Evolutionary conservation across 2,888 invertebrate genomes (phyloP).

Genomic region (Pandemis cinnamomeana): DNA sequence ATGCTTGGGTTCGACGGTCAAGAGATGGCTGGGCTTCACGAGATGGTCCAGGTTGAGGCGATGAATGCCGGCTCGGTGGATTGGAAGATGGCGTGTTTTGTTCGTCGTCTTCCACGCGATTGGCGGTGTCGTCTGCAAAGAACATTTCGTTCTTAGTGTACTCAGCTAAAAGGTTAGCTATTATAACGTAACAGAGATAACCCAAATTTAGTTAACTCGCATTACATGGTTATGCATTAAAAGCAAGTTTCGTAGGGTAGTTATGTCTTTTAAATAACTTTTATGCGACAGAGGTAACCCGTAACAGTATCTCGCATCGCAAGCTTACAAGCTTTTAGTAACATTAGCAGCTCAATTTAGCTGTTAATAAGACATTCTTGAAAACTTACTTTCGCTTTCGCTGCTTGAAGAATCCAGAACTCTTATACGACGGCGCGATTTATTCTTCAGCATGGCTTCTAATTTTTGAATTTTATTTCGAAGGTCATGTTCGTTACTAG

Average conservation of each 20-base stretch:
- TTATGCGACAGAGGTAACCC: conserved; percentile 5
- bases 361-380: too few relatives aligned
- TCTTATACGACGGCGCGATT: background rate
- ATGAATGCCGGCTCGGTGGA: background rate
- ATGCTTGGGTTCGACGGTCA: background rate
- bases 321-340: too few relatives aligned
- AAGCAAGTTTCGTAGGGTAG: background rate
- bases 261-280: background rate
- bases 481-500: background rate
- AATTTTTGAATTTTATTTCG: too few relatives aligned
- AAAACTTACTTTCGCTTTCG: background rate
- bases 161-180: background rate
- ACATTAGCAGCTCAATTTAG: background rate
- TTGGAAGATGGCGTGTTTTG: background rate
- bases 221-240: background rate
- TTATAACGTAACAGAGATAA: background rate
- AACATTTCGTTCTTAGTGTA: background rate
- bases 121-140: background rate
- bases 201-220: background rate
- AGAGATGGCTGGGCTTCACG: background rate
- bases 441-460: background rate
- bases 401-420: background rate
- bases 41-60: background rate
- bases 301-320: conserved; percentile 1
- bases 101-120: background rate